Evolutionary conservation across 2,888 invertebrate genomes (phyloP).

Genomic region (Pogonocherus hispidulus): DNA sequence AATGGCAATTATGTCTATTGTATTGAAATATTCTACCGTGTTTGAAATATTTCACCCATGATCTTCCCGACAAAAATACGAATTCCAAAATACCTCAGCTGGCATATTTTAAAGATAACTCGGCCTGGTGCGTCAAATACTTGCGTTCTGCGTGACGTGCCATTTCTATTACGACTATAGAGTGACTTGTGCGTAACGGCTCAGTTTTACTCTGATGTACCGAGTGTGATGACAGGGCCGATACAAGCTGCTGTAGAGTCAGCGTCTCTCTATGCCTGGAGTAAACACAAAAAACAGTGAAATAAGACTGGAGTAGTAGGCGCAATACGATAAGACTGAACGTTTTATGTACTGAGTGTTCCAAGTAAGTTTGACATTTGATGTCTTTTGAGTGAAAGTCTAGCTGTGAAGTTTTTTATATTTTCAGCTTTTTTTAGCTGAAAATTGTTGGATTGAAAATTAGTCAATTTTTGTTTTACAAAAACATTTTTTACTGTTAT

Average conservation of each 20-base stretch:
- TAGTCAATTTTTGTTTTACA: too few species aligned
- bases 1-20: neutral
- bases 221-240: neutral
- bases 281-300: neutral
- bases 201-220: neutral
- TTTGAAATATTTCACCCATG: neutral
- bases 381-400: too few species aligned
- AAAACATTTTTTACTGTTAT: too few species aligned
- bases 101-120: neutral
- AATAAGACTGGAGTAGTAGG: neutral
- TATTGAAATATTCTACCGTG: slow-evolving; percentile 2
- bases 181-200: neutral
- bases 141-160: neutral
- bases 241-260: neutral
- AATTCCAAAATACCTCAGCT: slow-evolving; percentile 9
- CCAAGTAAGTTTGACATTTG: neutral
- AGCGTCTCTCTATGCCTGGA: too few species aligned
- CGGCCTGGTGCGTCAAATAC: neutral
- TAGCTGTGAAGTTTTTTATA: too few species aligned
- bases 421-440: too few species aligned
- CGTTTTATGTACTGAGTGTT: neutral
- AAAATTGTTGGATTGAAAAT: too few species aligned
- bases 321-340: neutral
- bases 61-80: slow-evolving; percentile 4
- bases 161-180: neutral